Conservation (phyloP, 2,797 vertebrate genomes). For the Microctenopoma stevenorrisi region DNA sequence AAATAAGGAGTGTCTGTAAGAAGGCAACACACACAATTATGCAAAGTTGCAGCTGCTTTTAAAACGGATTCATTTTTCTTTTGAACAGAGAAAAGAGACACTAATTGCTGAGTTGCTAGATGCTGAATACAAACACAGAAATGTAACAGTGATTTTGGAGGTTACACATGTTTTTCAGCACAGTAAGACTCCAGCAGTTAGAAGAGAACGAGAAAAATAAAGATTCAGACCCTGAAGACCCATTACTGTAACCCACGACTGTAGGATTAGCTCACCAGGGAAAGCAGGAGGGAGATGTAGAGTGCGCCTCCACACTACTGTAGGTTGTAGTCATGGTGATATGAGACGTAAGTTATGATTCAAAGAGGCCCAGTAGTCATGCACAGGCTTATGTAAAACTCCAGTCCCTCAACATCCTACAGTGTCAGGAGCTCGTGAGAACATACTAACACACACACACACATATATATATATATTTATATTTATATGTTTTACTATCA, state of each 20-base stretch:
- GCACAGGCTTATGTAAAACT: slow-evolving; percentile 80
- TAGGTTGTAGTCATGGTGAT: slow-evolving; percentile 83
- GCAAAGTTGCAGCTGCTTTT: not conserved
- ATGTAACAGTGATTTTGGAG: slow-evolving; percentile 13
- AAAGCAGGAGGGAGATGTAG: slow-evolving; percentile 64
- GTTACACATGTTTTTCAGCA: not conserved
- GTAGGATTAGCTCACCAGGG: slow-evolving; percentile 57
- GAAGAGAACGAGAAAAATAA: slow-evolving; percentile 36
- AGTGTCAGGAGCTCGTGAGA: slow-evolving; percentile 33
- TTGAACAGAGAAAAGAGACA: slow-evolving; percentile 11
- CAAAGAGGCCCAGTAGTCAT: slow-evolving; percentile 75
- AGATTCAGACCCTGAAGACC: slow-evolving; percentile 59
- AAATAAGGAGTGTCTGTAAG: slow-evolving; percentile 79
- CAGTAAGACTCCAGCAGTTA: slow-evolving; percentile 24
- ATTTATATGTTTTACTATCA: slow-evolving; percentile 34
- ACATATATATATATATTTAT: not conserved
- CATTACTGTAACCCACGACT: slow-evolving; percentile 66
- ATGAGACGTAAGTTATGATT: slow-evolving; percentile 73
- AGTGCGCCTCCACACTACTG: slow-evolving; percentile 77
- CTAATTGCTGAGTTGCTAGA: not conserved
- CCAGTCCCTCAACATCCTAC: slow-evolving; percentile 41
- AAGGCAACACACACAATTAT: slow-evolving; percentile 11
- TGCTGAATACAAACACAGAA: slow-evolving; percentile 19
- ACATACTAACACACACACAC: not conserved
- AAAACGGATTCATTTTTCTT: not conserved